A percentile compares a stretch with the other conserved stretches of the same genome.
Evolutionary conservation across 2,113 vertebrate genomes (phyloP).

Genomic region (Delphinus delphis): DNA sequence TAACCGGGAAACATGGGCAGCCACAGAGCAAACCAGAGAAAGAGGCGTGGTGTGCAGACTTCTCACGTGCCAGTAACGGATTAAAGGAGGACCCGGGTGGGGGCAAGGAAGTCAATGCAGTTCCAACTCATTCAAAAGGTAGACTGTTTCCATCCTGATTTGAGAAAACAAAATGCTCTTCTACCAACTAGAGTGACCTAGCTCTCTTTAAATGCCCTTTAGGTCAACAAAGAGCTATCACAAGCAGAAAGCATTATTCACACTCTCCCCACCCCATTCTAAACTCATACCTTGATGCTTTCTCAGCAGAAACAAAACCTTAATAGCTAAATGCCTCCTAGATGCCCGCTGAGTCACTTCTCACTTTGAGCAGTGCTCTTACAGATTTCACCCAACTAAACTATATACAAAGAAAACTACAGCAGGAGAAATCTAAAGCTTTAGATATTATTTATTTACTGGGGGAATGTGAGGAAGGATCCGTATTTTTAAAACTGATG

Average conservation of each 20-base stretch:
- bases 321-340: conserved; percentile 68
- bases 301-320: conserved; percentile 56
- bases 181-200: conserved; percentile 82
- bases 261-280: conserved; percentile 50
- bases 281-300: conserved; percentile 36
- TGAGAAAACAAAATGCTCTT: conserved; percentile 83
- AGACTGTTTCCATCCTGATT: conserved; percentile 81
- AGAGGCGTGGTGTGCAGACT: not conserved
- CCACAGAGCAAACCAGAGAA: not conserved
- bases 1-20: not conserved
- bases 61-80: conserved; percentile 49
- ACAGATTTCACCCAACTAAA: conserved; percentile 26
- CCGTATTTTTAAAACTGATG: conserved; percentile 16
- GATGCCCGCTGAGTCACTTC: conserved; percentile 58
- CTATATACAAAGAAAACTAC: not conserved
- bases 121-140: conserved; percentile 79
- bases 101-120: conserved; percentile 71
- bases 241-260: conserved; percentile 74
- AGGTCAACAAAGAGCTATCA: conserved; percentile 82
- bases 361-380: conserved; percentile 20
- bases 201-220: conserved; percentile 80
- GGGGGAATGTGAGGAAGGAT: not conserved
- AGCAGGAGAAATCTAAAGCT: not conserved
- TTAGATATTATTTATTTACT: not conserved
- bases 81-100: not conserved